Evolutionary conservation across 1,140 invertebrate genomes (phyloP).

Genomic region (Bombyx mori): ASM3026992v2 NC_085130.1:1365501-1366000

Average conservation of each 20-base stretch:
- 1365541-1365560: constrained; percentile 28
- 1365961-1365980: constrained; percentile 1
- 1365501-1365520: constrained; percentile 24
- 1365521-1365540: constrained; percentile 35
- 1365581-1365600: no score
- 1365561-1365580: not conserved
- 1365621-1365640: no score
- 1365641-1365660: no score
- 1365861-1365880: constrained; percentile 78
- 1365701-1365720: no score
- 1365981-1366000: no score
- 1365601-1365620: no score
- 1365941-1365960: constrained; percentile 84
- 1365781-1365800: not conserved
- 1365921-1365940: constrained; percentile 80
- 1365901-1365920: constrained; percentile 77
- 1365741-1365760: no score
- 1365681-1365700: no score
- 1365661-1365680: no score
- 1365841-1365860: constrained; percentile 82
- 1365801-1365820: constrained; percentile 1
- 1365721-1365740: no score
- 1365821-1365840: constrained; percentile 79
- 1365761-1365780: no score
- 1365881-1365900: constrained; percentile 81